Evolutionary conservation across 2,113 vertebrate genomes (phyloP).

Genomic region (Sminthopsis crassicaudata): DNA sequence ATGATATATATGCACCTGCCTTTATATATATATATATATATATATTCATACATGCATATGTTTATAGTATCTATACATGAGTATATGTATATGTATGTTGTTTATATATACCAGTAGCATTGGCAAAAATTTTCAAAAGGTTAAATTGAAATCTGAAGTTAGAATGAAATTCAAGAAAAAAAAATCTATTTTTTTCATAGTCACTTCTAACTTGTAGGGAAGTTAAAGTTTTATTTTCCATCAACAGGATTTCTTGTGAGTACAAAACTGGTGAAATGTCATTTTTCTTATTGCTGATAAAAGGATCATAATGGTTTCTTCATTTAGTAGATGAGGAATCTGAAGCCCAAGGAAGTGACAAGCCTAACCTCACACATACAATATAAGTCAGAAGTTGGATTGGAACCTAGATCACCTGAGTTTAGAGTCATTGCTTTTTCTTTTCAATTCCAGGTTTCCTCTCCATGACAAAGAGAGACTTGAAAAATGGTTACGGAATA

Average conservation of each 20-base stretch:
- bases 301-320: background rate
- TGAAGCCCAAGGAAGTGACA: background rate
- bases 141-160: background rate
- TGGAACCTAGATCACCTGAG: background rate
- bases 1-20: background rate
- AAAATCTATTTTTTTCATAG: background rate
- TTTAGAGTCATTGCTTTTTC: background rate
- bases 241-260: background rate
- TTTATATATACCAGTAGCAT: too few relatives aligned
- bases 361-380: background rate
- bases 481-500: slow-evolving; percentile 91
- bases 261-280: slow-evolving; percentile 25
- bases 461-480: slow-evolving; percentile 90
- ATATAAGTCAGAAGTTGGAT: background rate
- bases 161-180: background rate
- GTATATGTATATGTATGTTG: background rate
- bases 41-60: background rate
- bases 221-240: background rate
- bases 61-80: background rate
- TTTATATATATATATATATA: background rate
- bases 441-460: slow-evolving; percentile 86
- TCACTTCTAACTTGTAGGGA: background rate
- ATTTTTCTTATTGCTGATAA: slow-evolving; percentile 10
- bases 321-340: background rate
- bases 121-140: too few relatives aligned